Base-by-base conservation (phyloP, 2,113 vertebrate genomes). In the Myodes glareolus region DNA sequence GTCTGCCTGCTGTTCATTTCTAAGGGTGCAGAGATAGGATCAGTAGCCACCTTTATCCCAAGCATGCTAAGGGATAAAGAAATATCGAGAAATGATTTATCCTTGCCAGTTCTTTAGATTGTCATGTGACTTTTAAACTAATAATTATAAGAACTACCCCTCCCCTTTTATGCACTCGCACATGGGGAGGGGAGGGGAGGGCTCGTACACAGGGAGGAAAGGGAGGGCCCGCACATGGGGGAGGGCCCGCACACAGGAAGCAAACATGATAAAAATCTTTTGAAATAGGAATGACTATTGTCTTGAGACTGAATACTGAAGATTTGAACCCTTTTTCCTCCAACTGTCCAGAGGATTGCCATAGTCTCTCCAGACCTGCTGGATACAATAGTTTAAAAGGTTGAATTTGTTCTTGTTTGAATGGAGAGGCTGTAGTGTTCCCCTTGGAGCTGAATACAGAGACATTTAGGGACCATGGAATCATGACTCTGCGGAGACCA, bases 321-420 rank as follows among this genome's bases (percentile, higher is more conserved):
- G 33, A 93, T 96, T 93, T 95, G 93, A 96, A 96, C 55, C 88
- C 63, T 94, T 90, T n/a, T 93, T 96, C 91, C 67, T 94, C 50
- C 85, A 52, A 36, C 70, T 97, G 88, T 97, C 96, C 45, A 90
- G 94, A 77, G 63, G 13, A 92, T 92, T 96, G 3, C 0, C 16
- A n/a, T 95, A 88, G 82, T 55, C 88, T 91, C 90, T 92, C 84
- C 45, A 96, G 94, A 61, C 81, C 33, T 39, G 58, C 91, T 72
- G 67, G 91, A 96, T 93, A 93, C 92, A 94, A 96, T 63, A 16
- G 91, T 97, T 97, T 97, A 96, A 97, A 96, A 96, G 78, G 65
- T 67, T 82, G 84, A 78, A 81, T 31, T n/a, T 94, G 45, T 94
- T 95, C 89, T 94, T 85, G 61, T 97, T 96, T 97, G 93, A 93